These are phyloP conservation scores for Lamprotornis superbus DNA, from an alignment of 2,113 vertebrate genomes.

Conservation along the genomic window DNA sequence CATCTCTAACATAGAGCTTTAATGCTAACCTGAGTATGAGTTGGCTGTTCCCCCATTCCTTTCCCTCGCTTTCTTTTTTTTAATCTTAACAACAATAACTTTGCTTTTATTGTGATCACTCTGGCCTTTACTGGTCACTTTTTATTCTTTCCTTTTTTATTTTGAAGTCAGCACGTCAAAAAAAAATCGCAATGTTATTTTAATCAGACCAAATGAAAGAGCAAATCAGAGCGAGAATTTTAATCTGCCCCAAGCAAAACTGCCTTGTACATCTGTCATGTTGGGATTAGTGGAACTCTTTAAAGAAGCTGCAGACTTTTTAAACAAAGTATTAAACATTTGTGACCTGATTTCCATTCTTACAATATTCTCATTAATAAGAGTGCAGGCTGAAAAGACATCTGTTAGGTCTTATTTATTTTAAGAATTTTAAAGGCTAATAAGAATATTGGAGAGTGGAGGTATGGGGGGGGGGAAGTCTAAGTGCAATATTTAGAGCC, in stretches of 20 bases:
- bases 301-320: conserved; percentile 66
- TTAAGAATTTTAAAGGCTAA: conserved; percentile 54
- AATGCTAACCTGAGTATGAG: neutral
- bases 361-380: conserved; percentile 54
- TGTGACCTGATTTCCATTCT: conserved; percentile 62
- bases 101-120: neutral
- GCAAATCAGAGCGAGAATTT: conserved; percentile 49
- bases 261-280: conserved; percentile 67
- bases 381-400: conserved; percentile 51
- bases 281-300: conserved; percentile 67
- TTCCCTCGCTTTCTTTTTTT: neutral
- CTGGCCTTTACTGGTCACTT: conserved; percentile 14
- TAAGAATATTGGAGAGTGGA: neutral
- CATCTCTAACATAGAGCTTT: conserved; percentile 3
- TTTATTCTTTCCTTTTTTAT: neutral
- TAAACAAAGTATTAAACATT: conserved; percentile 60
- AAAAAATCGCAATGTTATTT: conserved; percentile 43
- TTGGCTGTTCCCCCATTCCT: neutral
- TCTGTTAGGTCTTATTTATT: conserved; percentile 55
- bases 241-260: conserved; percentile 65
- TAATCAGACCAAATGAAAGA: conserved; percentile 59
- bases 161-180: conserved; percentile 35
- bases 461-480: rapidly evolving
- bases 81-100: neutral
- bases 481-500: neutral